Conservation (phyloP, 2,797 vertebrate genomes). For the Acridotheres tristis region DNA sequence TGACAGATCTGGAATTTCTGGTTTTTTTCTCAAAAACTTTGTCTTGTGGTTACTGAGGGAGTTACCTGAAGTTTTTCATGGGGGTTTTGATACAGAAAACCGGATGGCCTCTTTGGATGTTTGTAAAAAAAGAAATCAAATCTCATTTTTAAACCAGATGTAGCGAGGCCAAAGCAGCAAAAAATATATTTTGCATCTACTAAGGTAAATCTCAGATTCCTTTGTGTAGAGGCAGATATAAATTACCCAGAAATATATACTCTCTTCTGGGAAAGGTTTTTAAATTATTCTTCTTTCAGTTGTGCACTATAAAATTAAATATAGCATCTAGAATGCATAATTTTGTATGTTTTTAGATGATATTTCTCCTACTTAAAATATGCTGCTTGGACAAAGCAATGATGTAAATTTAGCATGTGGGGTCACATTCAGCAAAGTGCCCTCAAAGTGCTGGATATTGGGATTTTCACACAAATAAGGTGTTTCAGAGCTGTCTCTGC, state of each 20-base stretch:
- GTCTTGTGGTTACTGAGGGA: neutral
- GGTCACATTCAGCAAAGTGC: neutral
- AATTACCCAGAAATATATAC: neutral
- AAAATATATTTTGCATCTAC: neutral
- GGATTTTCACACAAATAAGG: neutral
- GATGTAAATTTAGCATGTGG: accelerated
- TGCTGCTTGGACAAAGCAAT: neutral
- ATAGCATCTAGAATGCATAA: neutral
- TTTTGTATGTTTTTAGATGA: neutral
- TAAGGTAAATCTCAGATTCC: neutral
- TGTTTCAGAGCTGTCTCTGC: neutral
- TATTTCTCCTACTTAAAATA: neutral
- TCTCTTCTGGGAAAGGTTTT: neutral
- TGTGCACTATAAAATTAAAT: neutral
- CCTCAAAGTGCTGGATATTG: neutral
- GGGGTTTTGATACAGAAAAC: neutral
- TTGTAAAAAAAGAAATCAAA: neutral
- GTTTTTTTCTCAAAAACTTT: neutral
- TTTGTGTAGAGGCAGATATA: neutral
- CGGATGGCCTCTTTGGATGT: neutral
- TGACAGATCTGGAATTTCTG: neutral
- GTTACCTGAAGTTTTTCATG: neutral
- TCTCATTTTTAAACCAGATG: neutral
- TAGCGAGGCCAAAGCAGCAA: neutral
- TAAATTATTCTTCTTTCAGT: neutral